Evolutionary conservation across 2,113 vertebrate species (phyloP).

Genomic region (Ceyx cyanopectus): DNA sequence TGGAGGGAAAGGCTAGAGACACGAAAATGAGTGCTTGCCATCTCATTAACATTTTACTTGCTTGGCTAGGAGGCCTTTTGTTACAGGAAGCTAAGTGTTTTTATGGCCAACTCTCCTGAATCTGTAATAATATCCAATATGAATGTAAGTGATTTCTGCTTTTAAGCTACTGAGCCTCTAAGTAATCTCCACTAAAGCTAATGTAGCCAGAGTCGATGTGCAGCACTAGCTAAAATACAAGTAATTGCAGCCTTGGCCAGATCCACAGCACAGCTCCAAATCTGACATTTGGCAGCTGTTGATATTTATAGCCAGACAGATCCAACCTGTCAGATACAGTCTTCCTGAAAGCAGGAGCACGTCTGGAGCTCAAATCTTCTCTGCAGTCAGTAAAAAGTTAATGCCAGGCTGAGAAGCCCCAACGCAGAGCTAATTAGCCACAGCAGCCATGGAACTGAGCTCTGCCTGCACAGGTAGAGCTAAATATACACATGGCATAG

Average conservation of each 20-base stretch:
- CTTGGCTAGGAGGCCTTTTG: slow-evolving; percentile 54
- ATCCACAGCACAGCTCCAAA: neutral
- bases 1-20: slow-evolving; percentile 25
- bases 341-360: neutral
- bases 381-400: neutral
- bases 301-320: slow-evolving; percentile 3
- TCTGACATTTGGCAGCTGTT: slow-evolving; percentile 30
- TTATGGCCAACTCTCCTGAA: slow-evolving; percentile 53
- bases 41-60: slow-evolving; percentile 68
- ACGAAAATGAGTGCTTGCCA: slow-evolving; percentile 51
- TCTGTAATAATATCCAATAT: slow-evolving; percentile 61
- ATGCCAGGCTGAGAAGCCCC: neutral
- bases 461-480: neutral
- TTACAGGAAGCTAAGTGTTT: slow-evolving; percentile 69
- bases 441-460: neutral
- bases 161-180: slow-evolving; percentile 61
- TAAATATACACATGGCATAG: neutral
- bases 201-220: slow-evolving; percentile 29
- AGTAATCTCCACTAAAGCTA: slow-evolving; percentile 48
- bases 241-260: slow-evolving; percentile 54
- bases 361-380: neutral
- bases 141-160: slow-evolving; percentile 59
- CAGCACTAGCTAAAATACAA: slow-evolving; percentile 38
- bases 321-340: neutral
- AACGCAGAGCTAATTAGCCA: neutral